Conservation (phyloP, 2,113 vertebrate species). For the Periophthalmus modestus region DNA sequence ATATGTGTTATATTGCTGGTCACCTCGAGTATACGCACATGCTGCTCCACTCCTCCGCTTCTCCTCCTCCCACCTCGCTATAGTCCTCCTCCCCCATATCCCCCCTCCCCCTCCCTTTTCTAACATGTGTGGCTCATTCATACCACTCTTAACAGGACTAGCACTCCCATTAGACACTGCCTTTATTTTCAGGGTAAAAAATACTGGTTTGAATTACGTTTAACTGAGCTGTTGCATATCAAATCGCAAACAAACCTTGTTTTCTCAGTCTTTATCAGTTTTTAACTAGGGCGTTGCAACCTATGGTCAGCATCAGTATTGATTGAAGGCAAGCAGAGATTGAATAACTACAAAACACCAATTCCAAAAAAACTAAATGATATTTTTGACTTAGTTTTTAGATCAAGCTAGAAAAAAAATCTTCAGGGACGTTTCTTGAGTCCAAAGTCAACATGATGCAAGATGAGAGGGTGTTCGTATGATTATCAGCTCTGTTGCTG, state of each 20-base stretch:
- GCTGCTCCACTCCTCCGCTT: constrained; percentile 28
- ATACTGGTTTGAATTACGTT: not conserved
- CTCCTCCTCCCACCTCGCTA: constrained; percentile 15
- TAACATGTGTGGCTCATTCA: constrained; percentile 36
- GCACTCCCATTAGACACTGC: constrained; percentile 8
- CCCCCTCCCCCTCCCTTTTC: not conserved
- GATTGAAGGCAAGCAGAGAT: constrained; percentile 11
- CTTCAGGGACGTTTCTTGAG: not conserved
- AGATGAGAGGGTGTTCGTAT: constrained; percentile 17
- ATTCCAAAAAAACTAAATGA: not conserved
- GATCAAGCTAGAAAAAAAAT: not conserved
- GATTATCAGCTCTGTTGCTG: constrained; percentile 25
- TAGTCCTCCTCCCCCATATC: not conserved
- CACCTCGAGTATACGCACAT: constrained; percentile 38
- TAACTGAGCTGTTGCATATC: not conserved
- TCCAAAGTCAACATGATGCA: constrained; percentile 29
- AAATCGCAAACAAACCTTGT: not conserved
- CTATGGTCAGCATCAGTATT: not conserved
- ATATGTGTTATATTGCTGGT: constrained; percentile 41
- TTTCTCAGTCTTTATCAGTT: not conserved
- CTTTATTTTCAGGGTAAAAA: constrained; percentile 13
- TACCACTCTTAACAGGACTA: constrained; percentile 15
- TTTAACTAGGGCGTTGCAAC: constrained; percentile 16
- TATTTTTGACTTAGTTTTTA: not conserved
- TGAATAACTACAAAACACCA: constrained; percentile 15